Evolutionary conservation across 1,140 invertebrate genomes (phyloP).

Genomic region (Drosophila subobscura): DNA sequence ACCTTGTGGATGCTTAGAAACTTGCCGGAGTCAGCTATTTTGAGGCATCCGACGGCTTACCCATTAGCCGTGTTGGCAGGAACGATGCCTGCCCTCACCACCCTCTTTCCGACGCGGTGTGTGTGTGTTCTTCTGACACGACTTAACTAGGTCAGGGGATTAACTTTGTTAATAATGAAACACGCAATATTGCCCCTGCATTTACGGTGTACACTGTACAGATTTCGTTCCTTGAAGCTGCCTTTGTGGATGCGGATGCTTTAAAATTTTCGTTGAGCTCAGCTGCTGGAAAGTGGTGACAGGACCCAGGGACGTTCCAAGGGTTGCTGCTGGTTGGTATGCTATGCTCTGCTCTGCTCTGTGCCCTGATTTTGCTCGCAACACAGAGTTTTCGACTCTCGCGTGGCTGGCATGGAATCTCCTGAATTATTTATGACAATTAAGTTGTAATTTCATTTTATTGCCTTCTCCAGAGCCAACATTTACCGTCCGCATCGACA

Average conservation of each 20-base stretch:
- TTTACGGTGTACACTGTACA: conserved; percentile 43
- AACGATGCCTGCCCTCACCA: not conserved
- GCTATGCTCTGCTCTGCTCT: conserved; percentile 23
- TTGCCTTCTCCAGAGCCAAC: conserved; percentile 65
- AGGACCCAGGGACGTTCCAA: not conserved
- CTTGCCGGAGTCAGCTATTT: conserved; percentile 55
- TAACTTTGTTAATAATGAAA: conserved; percentile 71
- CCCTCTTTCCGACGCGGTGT: not conserved
- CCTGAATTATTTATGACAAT: conserved; percentile 72
- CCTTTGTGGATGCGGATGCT: conserved; percentile 29
- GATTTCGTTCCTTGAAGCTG: conserved; percentile 39
- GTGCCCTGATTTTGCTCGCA: conserved; percentile 46
- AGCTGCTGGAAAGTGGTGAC: conserved; percentile 16
- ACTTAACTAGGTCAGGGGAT: conserved; percentile 68
- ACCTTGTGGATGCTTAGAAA: conserved; percentile 16
- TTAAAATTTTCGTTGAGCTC: conserved; percentile 57
- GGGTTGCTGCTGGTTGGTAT: conserved; percentile 2
- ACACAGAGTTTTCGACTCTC: conserved; percentile 46
- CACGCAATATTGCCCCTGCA: conserved; percentile 66
- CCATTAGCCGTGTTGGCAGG: conserved; percentile 21
- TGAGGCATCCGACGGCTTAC: conserved; percentile 33
- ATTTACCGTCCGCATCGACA: conserved; percentile 46
- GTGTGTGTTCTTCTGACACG: conserved; percentile 28
- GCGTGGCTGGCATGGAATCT: conserved; percentile 51
- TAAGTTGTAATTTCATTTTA: conserved; percentile 74